Conservation (phyloP, 53 echinoderm and acorn worm species). For the Paracentrotus lividus region DNA sequence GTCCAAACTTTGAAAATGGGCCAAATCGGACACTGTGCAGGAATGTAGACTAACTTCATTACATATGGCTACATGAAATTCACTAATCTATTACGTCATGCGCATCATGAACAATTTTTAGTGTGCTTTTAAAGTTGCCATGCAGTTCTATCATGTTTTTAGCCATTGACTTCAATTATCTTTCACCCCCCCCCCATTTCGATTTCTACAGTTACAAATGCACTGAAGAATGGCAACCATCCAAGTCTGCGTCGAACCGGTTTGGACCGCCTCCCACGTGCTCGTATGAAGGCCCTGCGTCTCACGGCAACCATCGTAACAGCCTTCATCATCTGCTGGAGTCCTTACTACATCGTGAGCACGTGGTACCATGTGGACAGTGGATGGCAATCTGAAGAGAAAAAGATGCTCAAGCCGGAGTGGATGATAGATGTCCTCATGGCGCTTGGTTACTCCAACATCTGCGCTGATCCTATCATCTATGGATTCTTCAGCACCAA, state of each 20-base stretch:
- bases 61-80: too few relatives aligned
- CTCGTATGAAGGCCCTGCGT: slow-evolving; percentile 85
- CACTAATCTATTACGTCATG: too few relatives aligned
- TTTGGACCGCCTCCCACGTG: slow-evolving; percentile 81
- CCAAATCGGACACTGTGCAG: too few relatives aligned
- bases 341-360: slow-evolving; percentile 82
- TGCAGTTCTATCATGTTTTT: neutral
- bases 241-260: slow-evolving; percentile 60
- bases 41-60: too few relatives aligned
- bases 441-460: slow-evolving; percentile 81
- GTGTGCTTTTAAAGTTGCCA: too few relatives aligned
- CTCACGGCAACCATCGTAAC: slow-evolving; percentile 86
- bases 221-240: slow-evolving; percentile 62
- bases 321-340: slow-evolving; percentile 91
- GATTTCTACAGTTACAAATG: slow-evolving; percentile 25
- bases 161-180: neutral
- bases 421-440: slow-evolving; percentile 78
- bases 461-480: slow-evolving; percentile 89
- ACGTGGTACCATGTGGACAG: slow-evolving; percentile 75
- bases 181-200: neutral
- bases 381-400: slow-evolving; percentile 28
- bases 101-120: too few relatives aligned
- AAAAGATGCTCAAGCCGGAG: slow-evolving; percentile 33
- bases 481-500: slow-evolving; percentile 96
- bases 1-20: too few relatives aligned